A percentile compares a stretch with the other conserved stretches of the same genome.
Evolutionary conservation across 2,888 invertebrate genomes (phyloP).

Genomic region (Drosophila peninsularis): DNA sequence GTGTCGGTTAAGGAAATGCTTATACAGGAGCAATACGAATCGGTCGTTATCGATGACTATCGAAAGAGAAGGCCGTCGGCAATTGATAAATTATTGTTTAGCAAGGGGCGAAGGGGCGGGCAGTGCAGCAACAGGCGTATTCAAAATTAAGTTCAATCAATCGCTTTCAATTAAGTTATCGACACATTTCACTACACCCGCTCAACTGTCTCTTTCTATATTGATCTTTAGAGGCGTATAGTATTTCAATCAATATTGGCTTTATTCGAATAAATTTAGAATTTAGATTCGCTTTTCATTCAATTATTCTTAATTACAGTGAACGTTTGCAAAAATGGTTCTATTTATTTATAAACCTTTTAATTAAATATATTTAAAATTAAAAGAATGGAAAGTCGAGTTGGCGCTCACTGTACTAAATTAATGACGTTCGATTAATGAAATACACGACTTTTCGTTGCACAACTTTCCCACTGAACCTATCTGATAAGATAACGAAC

Average conservation of each 20-base stretch:
- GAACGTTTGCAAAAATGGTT: background rate
- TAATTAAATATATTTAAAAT: background rate
- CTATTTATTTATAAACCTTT: background rate
- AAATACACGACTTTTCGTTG: conserved; percentile 15
- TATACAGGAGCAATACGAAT: background rate
- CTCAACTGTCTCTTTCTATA: background rate
- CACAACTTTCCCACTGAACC: conserved; percentile 13
- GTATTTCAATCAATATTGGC: conserved; percentile 31
- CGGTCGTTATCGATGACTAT: too few species aligned
- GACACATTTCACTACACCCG: background rate
- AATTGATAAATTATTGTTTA: background rate
- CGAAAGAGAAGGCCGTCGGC: background rate
- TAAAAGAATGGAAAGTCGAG: background rate
- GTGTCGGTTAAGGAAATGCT: background rate
- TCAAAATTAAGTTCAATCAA: conserved; percentile 68
- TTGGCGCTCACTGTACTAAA: conserved; percentile 4
- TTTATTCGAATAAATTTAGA: conserved; percentile 27
- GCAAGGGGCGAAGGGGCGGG: rapidly evolving
- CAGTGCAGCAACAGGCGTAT: background rate
- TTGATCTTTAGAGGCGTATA: conserved; percentile 30
- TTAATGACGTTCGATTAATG: conserved; percentile 14
- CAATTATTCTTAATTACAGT: conserved; percentile 30
- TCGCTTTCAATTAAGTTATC: conserved; percentile 35
- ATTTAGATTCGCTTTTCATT: conserved; percentile 36
- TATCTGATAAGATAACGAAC: conserved; percentile 40